phyloP scores from a whole-genome alignment of 2,797 vertebrate species.

The Lutjanus campechanus region DNA sequence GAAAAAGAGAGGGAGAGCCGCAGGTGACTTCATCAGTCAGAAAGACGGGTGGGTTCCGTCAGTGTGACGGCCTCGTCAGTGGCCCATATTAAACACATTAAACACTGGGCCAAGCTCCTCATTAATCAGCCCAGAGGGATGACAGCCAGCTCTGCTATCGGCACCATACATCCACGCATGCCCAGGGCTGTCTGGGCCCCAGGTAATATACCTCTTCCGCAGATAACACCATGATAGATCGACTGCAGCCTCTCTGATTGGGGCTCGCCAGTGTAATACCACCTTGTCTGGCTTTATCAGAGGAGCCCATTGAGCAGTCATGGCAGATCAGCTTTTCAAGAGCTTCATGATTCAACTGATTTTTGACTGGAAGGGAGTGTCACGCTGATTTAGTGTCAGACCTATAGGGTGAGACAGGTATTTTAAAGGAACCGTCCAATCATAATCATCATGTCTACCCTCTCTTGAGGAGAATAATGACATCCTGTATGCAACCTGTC shows the following conservation, averaged over 20 bases:
- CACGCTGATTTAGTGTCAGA: conserved; percentile 62
- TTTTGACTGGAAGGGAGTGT: conserved; percentile 63
- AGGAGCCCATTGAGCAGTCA: conserved; percentile 62
- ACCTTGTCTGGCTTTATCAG: conserved; percentile 84
- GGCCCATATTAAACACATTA: conserved; percentile 89
- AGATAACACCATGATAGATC: conserved; percentile 88
- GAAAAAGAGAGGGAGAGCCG: conserved; percentile 44
- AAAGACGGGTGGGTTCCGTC: conserved; percentile 76
- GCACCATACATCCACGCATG: conserved; percentile 77
- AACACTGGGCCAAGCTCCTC: conserved; percentile 80
- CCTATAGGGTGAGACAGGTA: conserved; percentile 51
- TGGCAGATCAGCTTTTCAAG: conserved; percentile 69
- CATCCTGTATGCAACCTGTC: conserved; percentile 57
- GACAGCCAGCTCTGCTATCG: conserved; percentile 83
- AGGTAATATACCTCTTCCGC: conserved; percentile 82
- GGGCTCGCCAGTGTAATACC: conserved; percentile 83
- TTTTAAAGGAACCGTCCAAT: conserved; percentile 59
- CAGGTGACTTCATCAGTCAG: conserved; percentile 85
- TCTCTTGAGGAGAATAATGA: conserved; percentile 61
- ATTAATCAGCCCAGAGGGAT: conserved; percentile 86
- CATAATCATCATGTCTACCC: conserved; percentile 58
- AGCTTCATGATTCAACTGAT: conserved; percentile 63
- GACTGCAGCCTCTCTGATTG: conserved; percentile 82
- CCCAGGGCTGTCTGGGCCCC: conserved; percentile 78
- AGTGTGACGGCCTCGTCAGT: conserved; percentile 83